Evolutionary conservation across 2,113 vertebrate genomes (phyloP), one percentile per base, ranked within the genome.

Genomic region (Pomatorhinus ruficollis): DNA sequence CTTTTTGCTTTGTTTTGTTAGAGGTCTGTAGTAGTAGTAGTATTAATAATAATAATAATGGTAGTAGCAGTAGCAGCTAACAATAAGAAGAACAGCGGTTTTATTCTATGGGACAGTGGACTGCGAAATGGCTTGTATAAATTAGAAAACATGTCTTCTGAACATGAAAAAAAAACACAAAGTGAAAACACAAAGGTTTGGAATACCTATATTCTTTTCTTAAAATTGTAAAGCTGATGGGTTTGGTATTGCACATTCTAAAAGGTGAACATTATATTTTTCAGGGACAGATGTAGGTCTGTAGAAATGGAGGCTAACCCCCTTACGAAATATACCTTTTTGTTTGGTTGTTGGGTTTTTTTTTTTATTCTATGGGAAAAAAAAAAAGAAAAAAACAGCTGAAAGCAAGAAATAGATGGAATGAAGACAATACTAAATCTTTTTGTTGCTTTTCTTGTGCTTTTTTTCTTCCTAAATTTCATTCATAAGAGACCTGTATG

Each of bases 41-140:
- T 39, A 39, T 10, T 15, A 63, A 11, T 42, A 75, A 21, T 7
- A 69, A 18, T 39, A 39, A 10, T 39, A 39, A 39, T 39, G 23
- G 11, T 30, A 15, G 19, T 23, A 20, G 9, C 68, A 71, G 10
- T 6, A 47, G 10, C 7, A 25, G 8, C 27, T 15, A 64, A 11
- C 39, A 76, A 22, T 6, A 69, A 19, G 4, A 33, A 30, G 7
- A 66, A 9, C 3, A 76, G 4, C 0, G 0, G 10, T 25, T 42
- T 64, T 77, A 20, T 64, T 82, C 30, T 92, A 2, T 84, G 64
- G 4, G 24, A 76, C 17, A 37, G 1, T 76, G 47, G 8, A 39
- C 20, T 4, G 2, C 72, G 10, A 72, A 76, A 60, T n/a, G 6
- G 13, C 12, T 90, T 81, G 12, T 37, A 27, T 69, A 70, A 65